A percentile compares a stretch with the other conserved stretches of the same genome.
Evolutionary conservation across 2,797 vertebrate genomes (phyloP).

Genomic region (Tenualosa thibaudeaui): DNA sequence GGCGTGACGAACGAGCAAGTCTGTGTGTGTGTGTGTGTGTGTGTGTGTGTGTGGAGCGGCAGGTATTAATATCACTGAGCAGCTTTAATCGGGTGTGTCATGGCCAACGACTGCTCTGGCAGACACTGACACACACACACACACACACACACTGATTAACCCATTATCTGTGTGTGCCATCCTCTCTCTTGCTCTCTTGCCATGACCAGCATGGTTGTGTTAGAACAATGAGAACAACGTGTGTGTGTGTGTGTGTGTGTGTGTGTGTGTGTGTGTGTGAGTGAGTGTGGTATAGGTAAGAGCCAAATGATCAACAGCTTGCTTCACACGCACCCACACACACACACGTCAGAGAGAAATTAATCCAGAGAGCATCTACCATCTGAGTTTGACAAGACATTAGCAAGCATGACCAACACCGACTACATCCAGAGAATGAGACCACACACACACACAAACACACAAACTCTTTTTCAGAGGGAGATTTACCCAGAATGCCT

Average conservation of each 20-base stretch:
- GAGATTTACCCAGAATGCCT: conserved; percentile 18
- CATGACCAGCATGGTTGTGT: background rate
- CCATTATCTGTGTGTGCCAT: background rate
- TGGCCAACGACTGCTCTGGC: background rate
- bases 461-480: background rate
- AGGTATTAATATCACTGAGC: background rate
- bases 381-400: background rate
- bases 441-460: background rate
- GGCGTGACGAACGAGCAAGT: background rate
- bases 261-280: background rate
- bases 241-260: background rate
- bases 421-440: background rate
- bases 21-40: background rate
- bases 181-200: background rate
- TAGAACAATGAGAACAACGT: background rate
- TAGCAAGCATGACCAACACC: conserved; percentile 10
- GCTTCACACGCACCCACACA: background rate
- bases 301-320: conserved; percentile 10
- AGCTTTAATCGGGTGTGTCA: background rate
- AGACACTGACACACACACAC: background rate
- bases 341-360: background rate
- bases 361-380: background rate
- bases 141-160: conserved; percentile 1
- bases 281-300: background rate
- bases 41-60: too few species aligned